Evolutionary conservation across 1,140 invertebrate genomes (phyloP).

Genomic region (Lucilia sericata): DNA sequence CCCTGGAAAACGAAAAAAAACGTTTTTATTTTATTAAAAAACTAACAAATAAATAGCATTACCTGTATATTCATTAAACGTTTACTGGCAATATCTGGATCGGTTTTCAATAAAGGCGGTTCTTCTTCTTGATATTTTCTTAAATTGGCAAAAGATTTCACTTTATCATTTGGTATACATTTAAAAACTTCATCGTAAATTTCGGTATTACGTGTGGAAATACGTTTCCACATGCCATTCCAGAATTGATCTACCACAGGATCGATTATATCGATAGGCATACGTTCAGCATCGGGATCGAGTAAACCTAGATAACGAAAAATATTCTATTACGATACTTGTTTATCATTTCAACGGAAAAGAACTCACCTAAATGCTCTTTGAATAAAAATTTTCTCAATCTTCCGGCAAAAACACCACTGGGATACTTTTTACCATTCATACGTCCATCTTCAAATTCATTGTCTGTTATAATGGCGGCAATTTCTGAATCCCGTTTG

Average conservation of each 20-base stretch:
- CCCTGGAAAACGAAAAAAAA: slow-evolving; percentile 71
- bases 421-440: slow-evolving; percentile 83
- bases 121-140: slow-evolving; percentile 78
- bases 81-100: slow-evolving; percentile 78
- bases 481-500: slow-evolving; percentile 95
- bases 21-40: neutral
- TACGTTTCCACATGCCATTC: slow-evolving; percentile 82
- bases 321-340: neutral
- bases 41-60: slow-evolving; percentile 39
- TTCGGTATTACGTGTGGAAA: slow-evolving; percentile 83
- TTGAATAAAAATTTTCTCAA: slow-evolving; percentile 87
- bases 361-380: slow-evolving; percentile 83
- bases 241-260: slow-evolving; percentile 83
- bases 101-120: slow-evolving; percentile 74
- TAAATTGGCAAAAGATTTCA: slow-evolving; percentile 80
- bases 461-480: slow-evolving; percentile 82
- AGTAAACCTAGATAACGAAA: slow-evolving; percentile 68
- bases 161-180: slow-evolving; percentile 85
- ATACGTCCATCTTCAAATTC: slow-evolving; percentile 83
- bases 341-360: neutral
- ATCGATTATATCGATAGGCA: slow-evolving; percentile 77
- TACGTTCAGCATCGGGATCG: slow-evolving; percentile 68
- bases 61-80: slow-evolving; percentile 80
- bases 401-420: slow-evolving; percentile 86
- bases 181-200: slow-evolving; percentile 91